Base-by-base conservation (phyloP, 1,140 invertebrate genomes). In the Heliothis virescens region DNA sequence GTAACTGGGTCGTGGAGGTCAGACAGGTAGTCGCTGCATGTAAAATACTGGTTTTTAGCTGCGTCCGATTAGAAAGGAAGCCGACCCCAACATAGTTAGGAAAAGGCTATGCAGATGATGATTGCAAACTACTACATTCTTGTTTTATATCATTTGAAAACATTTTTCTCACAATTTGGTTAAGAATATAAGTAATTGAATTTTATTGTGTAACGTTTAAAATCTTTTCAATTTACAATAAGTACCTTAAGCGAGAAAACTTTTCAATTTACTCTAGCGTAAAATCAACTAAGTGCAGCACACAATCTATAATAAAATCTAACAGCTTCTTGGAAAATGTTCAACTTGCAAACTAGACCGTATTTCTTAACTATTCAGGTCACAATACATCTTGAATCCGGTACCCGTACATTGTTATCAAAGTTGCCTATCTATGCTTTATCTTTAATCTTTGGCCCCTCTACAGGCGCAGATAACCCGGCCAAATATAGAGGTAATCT, bases 401-500 rank as follows among this genome's bases (percentile, higher is more conserved):
- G 13, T 15, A 16, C 60, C 52, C 47, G 74, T 53, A 63, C 60
- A 76, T 53, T 53, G 59, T 62, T 52, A 76, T 62, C 59, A 48
- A 63, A 76, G 26, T 76, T 76, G 50, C 75, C 59, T 72, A 41
- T 79, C 52, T 63, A 16, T 26, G 79, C 81, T 78, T 79, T 84
- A 83, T 82, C 72, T 80, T 82, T 89, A 87, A 84, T 90, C 87
- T 90, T 76, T 89, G 86, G 29, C 74, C 29, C 41, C 60, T 57
- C 85, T 89, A 87, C 83, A 80, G 83, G 62, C 63, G 74, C 34
- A 89, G 91, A 92, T 92, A 91, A 92, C 88, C 87, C 87, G 86
- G 79, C 86, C 88, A 90, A 92, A 91, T 92, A 90, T 86, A 90
- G 89, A 90, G 86, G 89, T 89, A 89, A 92, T 91, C 88, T 89